Evolutionary conservation across 2,888 invertebrate species (phyloP).

Genomic region (Aphodius sticticus): DNA sequence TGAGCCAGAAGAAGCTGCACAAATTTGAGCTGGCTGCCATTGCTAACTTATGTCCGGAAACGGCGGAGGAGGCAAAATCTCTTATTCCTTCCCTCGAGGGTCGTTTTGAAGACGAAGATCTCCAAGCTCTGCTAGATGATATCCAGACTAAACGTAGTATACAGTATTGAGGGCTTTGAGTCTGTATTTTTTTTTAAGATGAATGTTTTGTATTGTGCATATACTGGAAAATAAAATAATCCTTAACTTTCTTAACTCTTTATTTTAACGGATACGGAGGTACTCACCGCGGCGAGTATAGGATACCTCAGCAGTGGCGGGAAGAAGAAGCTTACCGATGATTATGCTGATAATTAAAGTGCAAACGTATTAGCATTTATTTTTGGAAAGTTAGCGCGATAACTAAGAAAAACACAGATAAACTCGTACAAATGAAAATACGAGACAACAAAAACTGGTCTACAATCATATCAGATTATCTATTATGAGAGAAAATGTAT

Average conservation of each 20-base stretch:
- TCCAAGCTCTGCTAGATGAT: constrained; percentile 95
- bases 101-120: constrained; percentile 96
- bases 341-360: too few species aligned
- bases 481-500: too few species aligned
- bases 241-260: background rate
- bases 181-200: background rate
- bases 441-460: too few species aligned
- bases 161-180: constrained; percentile 73
- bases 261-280: background rate
- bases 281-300: background rate
- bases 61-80: constrained; percentile 97
- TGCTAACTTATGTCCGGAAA: constrained; percentile 98
- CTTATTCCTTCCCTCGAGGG: constrained; percentile 97
- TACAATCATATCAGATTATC: too few species aligned
- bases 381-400: too few species aligned
- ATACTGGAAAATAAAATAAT: background rate
- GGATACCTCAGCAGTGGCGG: too few species aligned
- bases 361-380: too few species aligned
- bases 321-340: too few species aligned
- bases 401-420: too few species aligned
- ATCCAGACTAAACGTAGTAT: constrained; percentile 98
- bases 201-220: background rate
- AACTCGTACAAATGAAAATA: too few species aligned
- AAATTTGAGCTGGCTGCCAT: constrained; percentile 98
- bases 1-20: constrained; percentile 94